Base-by-base conservation (phyloP, 2,888 invertebrate genomes). In the Alsophila aescularia region DNA sequence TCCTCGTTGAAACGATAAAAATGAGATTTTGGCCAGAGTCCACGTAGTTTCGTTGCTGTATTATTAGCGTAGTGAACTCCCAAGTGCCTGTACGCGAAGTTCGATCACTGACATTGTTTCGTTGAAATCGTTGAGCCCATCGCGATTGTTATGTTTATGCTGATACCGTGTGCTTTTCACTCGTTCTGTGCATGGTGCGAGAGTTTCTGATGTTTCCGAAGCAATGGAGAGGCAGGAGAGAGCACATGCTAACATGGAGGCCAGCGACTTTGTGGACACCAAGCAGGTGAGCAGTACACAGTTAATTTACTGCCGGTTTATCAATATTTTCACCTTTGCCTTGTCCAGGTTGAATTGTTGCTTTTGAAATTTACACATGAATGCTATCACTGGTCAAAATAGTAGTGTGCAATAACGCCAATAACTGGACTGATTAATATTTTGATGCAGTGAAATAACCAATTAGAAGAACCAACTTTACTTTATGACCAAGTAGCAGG, bases 161-260 rank as follows among this genome's bases (percentile, higher is more conserved):
- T 80, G 69, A 71, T 77, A 78, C 71, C 81, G 72, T 85, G 83
- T 85, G 79, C 79, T 79, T 84, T 83, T 76, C 72, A 60, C 55
- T 55, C 73, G 70, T 72, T 77, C 64, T 72, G 79, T 82, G 78
- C 75, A 83, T 85, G 86, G 80, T 81, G 73, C 83, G 85, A 83
- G 72, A 79, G 78, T 81, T 90, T 91, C 91, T 92, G 85, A 92
- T 92, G 92, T 85, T 86, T 86, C 77, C 87, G 77, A 85, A 79
- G 79, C 72, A 73, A 90, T 91, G 90, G 86, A 88, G 79, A 82
- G 87, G 82, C 85, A 84, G 83, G 89, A 89, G 76, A 83, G 89
- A 83, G 85, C 88, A 85, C 86, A 90, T 81, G 85, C 85, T 83
- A 94, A 93, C 87, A 93, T 93, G 93, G 93, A 94, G 88, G 87